These are phyloP conservation scores for Cephus runcator DNA, from an alignment of 2,888 invertebrate genomes.

Conservation along the genomic window DNA sequence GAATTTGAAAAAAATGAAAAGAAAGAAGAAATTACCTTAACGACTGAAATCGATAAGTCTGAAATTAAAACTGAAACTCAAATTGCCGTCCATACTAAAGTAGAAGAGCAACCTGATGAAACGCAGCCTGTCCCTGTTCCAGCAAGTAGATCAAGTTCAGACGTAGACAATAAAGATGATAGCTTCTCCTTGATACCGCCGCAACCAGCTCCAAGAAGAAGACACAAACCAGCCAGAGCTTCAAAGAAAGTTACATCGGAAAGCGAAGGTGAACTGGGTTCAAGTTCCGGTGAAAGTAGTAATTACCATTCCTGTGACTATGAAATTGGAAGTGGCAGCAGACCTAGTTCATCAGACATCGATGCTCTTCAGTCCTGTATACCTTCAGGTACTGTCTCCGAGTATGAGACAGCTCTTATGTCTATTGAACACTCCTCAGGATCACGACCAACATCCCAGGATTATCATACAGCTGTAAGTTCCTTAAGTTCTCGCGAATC, in stretches of 20 bases:
- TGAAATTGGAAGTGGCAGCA: slow-evolving; percentile 75
- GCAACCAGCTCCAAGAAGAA: slow-evolving; percentile 56
- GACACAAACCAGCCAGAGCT: slow-evolving; percentile 55
- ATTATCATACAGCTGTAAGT: slow-evolving; percentile 87
- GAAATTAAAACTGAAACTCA: slow-evolving; percentile 36
- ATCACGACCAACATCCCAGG: slow-evolving; percentile 81
- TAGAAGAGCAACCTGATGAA: slow-evolving; percentile 29
- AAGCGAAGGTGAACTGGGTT: slow-evolving; percentile 82
- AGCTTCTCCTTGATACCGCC: slow-evolving; percentile 41
- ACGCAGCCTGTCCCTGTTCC: slow-evolving; percentile 40
- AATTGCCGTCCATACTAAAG: slow-evolving; percentile 34
- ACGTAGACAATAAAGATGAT: slow-evolving; percentile 51
- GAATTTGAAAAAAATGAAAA: slow-evolving; percentile 47
- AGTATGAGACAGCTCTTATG: slow-evolving; percentile 87
- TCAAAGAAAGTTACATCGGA: slow-evolving; percentile 77
- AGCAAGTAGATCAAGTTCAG: slow-evolving; percentile 57
- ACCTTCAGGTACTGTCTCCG: slow-evolving; percentile 81
- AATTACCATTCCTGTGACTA: slow-evolving; percentile 90
- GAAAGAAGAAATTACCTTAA: slow-evolving; percentile 42
- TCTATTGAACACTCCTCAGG: slow-evolving; percentile 81
- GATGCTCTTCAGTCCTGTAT: slow-evolving; percentile 76
- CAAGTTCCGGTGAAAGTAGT: slow-evolving; percentile 86
- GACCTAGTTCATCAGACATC: slow-evolving; percentile 88
- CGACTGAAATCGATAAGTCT: slow-evolving; percentile 24
- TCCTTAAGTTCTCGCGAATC: slow-evolving; percentile 91